Percentiles rank a stretch among this genome's conserved stretches.
These are phyloP conservation scores for Acronicta aceris DNA, from an alignment of 2,888 invertebrate genomes.

Conservation along the genomic window DNA sequence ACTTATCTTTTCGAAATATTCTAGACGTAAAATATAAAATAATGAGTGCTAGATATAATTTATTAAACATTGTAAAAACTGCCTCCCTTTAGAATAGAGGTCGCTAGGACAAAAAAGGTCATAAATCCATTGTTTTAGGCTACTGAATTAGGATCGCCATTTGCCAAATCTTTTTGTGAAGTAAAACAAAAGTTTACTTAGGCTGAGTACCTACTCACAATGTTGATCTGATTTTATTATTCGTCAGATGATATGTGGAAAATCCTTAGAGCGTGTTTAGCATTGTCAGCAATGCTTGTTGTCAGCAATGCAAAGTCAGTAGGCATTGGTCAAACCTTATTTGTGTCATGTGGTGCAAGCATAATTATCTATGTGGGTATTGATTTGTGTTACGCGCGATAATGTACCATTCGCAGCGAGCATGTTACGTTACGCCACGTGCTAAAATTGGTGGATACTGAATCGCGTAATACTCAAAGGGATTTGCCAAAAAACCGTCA, in stretches of 20 bases:
- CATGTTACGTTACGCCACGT: too few species aligned
- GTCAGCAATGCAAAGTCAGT: too few species aligned
- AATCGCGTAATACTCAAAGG: too few species aligned
- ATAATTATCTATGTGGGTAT: too few species aligned
- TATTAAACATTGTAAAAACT: constrained; percentile 36
- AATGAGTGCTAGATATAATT: constrained; percentile 6
- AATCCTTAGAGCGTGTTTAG: neutral
- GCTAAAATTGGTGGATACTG: too few species aligned
- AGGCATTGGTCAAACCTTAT: too few species aligned
- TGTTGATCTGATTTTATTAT: neutral
- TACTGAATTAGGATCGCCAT: constrained; percentile 34
- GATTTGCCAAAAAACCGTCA: too few species aligned
- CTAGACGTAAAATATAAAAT: neutral
- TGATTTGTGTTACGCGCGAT: too few species aligned
- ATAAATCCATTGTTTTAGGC: constrained; percentile 48
- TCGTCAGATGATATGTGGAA: neutral
- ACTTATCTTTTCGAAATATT: neutral
- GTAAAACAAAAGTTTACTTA: constrained; percentile 13
- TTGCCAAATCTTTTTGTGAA: constrained; percentile 23
- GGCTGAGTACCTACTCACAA: constrained; percentile 2
- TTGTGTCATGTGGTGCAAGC: too few species aligned
- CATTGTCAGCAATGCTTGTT: too few species aligned
- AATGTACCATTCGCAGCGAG: too few species aligned
- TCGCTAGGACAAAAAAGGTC: constrained; percentile 28
- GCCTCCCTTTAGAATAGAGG: constrained; percentile 21